Evolutionary conservation across 1,140 invertebrate species (phyloP), one percentile per base, ranked within the genome.

Genomic region (Akabosia matsudoensis): DNA sequence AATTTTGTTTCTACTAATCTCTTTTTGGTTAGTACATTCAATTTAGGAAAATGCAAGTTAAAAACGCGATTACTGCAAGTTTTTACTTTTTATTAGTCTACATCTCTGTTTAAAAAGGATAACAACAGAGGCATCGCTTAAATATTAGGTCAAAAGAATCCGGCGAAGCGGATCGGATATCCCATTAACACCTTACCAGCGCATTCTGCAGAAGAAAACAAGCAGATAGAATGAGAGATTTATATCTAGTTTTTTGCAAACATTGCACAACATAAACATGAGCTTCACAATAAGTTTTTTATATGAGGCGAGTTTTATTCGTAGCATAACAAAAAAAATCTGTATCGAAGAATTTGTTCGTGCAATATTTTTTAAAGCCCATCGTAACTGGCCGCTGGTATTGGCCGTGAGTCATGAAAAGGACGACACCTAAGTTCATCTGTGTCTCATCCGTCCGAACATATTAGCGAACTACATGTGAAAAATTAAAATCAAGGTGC

Each of bases 131-230:
- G 54, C 54, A 61, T n/a, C 30, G 31, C 10, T n/a, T 1, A 31
- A 67, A 54, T 52, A 54, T 74, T 54, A 30, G 73, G 73, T 74
- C 73, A 74, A 74, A 74, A 74, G 51, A 30, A 74, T 16, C 45
- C 34, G 73, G 52, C 73, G 73, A 74, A 74, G 73, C 73, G 73
- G 73, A 74, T 45, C 73, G 73, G 73, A 74, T 74, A 67, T 67
- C 61, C 61, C 61, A 67, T 67, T 67, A 67, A 67, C 61, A 67
- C 61, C 61, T 67, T 67, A 67, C 61, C 3, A 16, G 4, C 22
- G 4, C 61, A 22, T 67, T 67, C 10, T 67, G 31, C 31, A 4
- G 13, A 61, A 13, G 24, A 61, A n/a, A 7, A 61, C 13, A n/a
- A 45, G 18, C 7, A 45, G 7, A 18, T 45, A 45, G 7, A 45